Evolutionary conservation across 2,888 invertebrate genomes (phyloP).

Genomic region (Rhodophaea formosa): DNA sequence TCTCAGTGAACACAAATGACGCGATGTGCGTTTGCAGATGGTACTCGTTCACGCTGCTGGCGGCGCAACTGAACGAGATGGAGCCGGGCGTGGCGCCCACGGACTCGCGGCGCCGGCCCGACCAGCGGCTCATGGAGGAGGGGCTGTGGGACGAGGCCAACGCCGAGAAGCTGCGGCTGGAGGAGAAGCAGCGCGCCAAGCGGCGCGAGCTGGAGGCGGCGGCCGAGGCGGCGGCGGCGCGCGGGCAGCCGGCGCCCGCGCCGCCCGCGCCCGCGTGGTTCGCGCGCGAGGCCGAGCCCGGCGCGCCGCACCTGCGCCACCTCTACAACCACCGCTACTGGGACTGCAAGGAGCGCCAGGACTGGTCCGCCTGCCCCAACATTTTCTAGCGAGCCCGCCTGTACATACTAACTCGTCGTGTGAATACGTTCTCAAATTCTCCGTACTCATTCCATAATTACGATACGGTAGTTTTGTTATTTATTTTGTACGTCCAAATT

Average conservation of each 20-base stretch:
- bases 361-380: slow-evolving; percentile 95
- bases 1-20: too few relatives aligned
- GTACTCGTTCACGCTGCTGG: slow-evolving; percentile 97
- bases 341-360: slow-evolving; percentile 92
- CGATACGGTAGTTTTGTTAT: slow-evolving; percentile 10
- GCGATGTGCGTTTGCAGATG: slow-evolving; percentile 80
- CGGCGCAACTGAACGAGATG: slow-evolving; percentile 97
- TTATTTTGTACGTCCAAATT: slow-evolving; percentile 17
- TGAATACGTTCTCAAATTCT: slow-evolving; percentile 16
- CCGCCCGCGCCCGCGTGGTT: slow-evolving; percentile 95
- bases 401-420: slow-evolving; percentile 16
- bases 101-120: slow-evolving; percentile 95
- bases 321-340: slow-evolving; percentile 95
- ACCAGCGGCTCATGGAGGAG: slow-evolving; percentile 98
- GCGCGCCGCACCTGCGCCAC: slow-evolving; percentile 81
- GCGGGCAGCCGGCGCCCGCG: slow-evolving; percentile 82
- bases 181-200: slow-evolving; percentile 95
- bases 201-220: slow-evolving; percentile 90
- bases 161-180: slow-evolving; percentile 88
- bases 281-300: slow-evolving; percentile 87
- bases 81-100: slow-evolving; percentile 97
- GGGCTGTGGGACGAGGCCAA: slow-evolving; percentile 96
- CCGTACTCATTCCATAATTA: slow-evolving; percentile 25
- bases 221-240: slow-evolving; percentile 85
- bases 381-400: slow-evolving; percentile 84